These are phyloP conservation scores for Apamea anceps DNA, from an alignment of 2,888 invertebrate species.

Conservation along the genomic window DNA sequence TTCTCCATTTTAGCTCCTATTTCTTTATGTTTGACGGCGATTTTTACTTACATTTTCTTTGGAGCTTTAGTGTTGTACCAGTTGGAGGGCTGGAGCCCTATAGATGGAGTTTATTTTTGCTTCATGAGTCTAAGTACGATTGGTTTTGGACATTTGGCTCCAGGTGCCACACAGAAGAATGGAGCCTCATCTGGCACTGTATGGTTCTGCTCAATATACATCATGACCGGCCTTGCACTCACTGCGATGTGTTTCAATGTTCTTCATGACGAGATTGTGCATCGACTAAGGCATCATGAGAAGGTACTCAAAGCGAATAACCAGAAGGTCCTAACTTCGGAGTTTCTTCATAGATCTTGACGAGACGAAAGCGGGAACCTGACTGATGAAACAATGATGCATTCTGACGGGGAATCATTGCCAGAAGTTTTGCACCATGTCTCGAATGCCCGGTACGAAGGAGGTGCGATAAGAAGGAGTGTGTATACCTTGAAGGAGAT, in stretches of 20 bases:
- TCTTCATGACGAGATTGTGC: slow-evolving; percentile 96
- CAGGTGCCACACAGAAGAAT: slow-evolving; percentile 91
- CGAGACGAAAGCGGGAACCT: slow-evolving; percentile 85
- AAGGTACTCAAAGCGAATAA: slow-evolving; percentile 82
- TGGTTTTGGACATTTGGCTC: slow-evolving; percentile 96
- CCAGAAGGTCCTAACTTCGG: slow-evolving; percentile 85
- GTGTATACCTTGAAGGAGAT: slow-evolving; percentile 84
- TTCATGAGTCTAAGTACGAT: slow-evolving; percentile 98
- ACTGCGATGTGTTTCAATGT: slow-evolving; percentile 98
- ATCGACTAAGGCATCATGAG: slow-evolving; percentile 92
- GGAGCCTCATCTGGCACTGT: slow-evolving; percentile 92
- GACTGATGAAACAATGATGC: slow-evolving; percentile 84
- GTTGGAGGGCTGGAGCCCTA: slow-evolving; percentile 97
- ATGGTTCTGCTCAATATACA: slow-evolving; percentile 97
- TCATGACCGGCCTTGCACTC: slow-evolving; percentile 96
- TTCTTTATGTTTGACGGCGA: slow-evolving; percentile 95
- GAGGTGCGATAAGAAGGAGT: slow-evolving; percentile 83
- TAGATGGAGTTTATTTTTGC: slow-evolving; percentile 98
- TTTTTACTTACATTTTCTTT: slow-evolving; percentile 97
- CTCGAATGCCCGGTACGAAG: slow-evolving; percentile 80
- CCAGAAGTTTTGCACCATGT: slow-evolving; percentile 88
- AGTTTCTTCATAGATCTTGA: slow-evolving; percentile 87
- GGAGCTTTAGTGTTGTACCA: slow-evolving; percentile 97
- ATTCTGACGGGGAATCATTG: slow-evolving; percentile 85
- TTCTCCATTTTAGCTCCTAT: slow-evolving; percentile 97